Conservation (phyloP, 2,113 vertebrate genomes). For the Microtus ochrogaster region DNA sequence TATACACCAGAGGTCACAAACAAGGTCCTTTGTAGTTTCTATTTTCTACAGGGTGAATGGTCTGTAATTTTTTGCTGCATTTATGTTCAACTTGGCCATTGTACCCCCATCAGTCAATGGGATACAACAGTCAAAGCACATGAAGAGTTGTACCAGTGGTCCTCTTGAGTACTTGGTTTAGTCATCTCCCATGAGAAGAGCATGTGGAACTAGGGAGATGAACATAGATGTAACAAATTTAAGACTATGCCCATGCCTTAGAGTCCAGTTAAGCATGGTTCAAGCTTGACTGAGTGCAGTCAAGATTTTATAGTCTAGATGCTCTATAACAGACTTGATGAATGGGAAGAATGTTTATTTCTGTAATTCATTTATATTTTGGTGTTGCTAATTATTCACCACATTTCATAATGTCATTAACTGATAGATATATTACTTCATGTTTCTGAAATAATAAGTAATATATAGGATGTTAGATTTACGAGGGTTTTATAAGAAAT, state of each 20-base stretch:
- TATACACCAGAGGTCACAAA: neutral
- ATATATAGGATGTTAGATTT: neutral
- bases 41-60: neutral
- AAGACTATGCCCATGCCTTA: neutral
- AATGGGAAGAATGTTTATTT: neutral
- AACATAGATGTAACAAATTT: neutral
- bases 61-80: neutral
- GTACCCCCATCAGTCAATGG: neutral
- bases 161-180: neutral
- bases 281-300: neutral
- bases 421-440: neutral
- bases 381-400: neutral
- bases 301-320: neutral
- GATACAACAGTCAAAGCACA: neutral
- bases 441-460: constrained; percentile 23
- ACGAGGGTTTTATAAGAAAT: neutral
- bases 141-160: neutral
- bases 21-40: neutral
- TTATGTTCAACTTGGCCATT: neutral
- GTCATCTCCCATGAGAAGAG: neutral
- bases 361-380: constrained; percentile 8
- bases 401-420: constrained; percentile 9
- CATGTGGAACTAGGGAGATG: neutral
- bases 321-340: neutral
- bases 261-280: neutral